Evolutionary conservation across 2,888 invertebrate species (phyloP).

Genomic region (Microctonus brassicae): DNA sequence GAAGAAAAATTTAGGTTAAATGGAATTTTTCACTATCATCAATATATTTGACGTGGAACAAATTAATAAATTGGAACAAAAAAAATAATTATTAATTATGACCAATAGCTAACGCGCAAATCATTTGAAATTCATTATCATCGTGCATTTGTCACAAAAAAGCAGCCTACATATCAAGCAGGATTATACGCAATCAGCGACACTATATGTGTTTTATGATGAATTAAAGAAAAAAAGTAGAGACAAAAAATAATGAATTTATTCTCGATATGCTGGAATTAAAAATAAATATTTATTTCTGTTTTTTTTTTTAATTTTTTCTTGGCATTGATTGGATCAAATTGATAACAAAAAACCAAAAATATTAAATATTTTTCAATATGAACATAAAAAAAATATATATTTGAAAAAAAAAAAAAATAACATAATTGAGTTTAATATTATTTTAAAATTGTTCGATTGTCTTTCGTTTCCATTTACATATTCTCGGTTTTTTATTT

Average conservation of each 20-base stretch:
- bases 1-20: constrained; percentile 15
- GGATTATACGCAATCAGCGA: constrained; percentile 29
- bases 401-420: constrained; percentile 27
- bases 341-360: not conserved
- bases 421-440: constrained; percentile 43
- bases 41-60: constrained; percentile 25
- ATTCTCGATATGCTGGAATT: not conserved
- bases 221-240: constrained; percentile 22
- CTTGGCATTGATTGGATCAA: no score
- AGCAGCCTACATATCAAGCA: constrained; percentile 44
- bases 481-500: constrained; percentile 15
- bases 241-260: no score
- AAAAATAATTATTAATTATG: not conserved
- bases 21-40: constrained; percentile 55
- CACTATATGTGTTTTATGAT: constrained; percentile 28
- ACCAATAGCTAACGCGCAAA: not conserved
- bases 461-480: constrained; percentile 5
- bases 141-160: constrained; percentile 7
- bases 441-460: constrained; percentile 28
- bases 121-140: not conserved
- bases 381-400: not conserved
- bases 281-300: not conserved
- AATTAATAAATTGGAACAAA: constrained; percentile 7
- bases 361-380: not conserved
- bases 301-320: constrained; percentile 21